Evolutionary conservation across 2,113 vertebrate species (phyloP).

Genomic region (Pipra filicauda): DNA sequence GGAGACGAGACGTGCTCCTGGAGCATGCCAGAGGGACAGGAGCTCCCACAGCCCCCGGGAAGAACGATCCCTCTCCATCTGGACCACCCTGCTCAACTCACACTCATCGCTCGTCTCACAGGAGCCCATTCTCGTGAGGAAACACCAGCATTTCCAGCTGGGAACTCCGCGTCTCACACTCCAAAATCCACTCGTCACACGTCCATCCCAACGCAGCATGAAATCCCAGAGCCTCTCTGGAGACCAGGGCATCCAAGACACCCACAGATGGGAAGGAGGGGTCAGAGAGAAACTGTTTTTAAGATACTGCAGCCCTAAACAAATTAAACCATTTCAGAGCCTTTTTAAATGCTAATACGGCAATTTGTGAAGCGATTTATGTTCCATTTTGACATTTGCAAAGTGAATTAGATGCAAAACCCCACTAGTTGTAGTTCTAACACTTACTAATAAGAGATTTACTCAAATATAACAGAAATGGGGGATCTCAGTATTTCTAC

Average conservation of each 20-base stretch:
- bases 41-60: background rate
- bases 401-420: conserved; percentile 64
- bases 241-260: background rate
- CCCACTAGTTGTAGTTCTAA: conserved; percentile 44
- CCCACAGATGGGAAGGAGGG: conserved; percentile 45
- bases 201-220: accelerated
- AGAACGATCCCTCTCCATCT: background rate
- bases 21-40: accelerated
- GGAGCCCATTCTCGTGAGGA: background rate
- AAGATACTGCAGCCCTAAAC: conserved; percentile 48
- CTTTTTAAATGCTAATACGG: conserved; percentile 63
- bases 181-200: background rate
- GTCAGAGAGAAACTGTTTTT: conserved; percentile 22
- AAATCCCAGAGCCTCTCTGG: background rate
- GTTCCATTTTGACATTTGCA: conserved; percentile 55
- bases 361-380: conserved; percentile 64
- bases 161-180: background rate
- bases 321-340: conserved; percentile 59
- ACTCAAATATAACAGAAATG: conserved; percentile 55
- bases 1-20: accelerated
- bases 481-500: background rate
- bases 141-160: background rate
- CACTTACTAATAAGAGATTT: conserved; percentile 57
- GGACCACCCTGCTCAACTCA: background rate
- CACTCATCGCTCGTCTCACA: background rate